These are phyloP conservation scores for Eulithis prunata DNA, from an alignment of 2,888 invertebrate genomes.

Conservation along the genomic window DNA sequence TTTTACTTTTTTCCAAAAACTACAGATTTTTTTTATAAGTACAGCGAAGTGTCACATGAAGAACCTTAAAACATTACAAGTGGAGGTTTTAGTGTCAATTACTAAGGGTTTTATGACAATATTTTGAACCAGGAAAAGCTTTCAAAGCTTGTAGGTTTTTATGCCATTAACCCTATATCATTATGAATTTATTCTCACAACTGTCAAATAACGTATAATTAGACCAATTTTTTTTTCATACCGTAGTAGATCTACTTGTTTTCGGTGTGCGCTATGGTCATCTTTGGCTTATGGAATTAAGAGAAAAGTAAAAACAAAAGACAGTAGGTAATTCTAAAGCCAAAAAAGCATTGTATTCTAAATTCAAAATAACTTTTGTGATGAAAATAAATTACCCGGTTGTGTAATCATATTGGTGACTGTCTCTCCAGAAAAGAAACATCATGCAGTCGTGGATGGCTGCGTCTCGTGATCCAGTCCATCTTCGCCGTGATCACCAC, in stretches of 20 bases:
- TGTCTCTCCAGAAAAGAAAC: conserved; percentile 43
- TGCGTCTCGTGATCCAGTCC: conserved; percentile 62
- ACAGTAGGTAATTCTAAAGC: too few species aligned
- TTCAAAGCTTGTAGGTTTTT: conserved; percentile 7
- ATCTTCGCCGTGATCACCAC: conserved; percentile 69
- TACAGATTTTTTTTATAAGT: too few species aligned
- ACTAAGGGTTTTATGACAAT: not conserved
- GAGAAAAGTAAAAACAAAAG: too few species aligned
- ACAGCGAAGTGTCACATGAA: not conserved
- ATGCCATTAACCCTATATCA: not conserved
- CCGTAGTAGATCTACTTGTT: too few species aligned
- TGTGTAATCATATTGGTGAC: not conserved
- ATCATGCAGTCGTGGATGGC: conserved; percentile 71
- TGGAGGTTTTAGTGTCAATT: not conserved
- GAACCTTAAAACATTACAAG: not conserved
- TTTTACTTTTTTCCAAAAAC: too few species aligned
- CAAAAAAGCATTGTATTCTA: too few species aligned
- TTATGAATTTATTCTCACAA: not conserved
- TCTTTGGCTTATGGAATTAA: too few species aligned
- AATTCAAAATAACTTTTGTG: conserved; percentile 11
- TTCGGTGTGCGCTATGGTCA: too few species aligned
- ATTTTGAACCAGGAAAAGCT: conserved; percentile 15
- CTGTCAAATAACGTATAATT: not conserved
- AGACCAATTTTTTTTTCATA: too few species aligned
- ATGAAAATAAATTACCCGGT: conserved; percentile 6